Evolutionary conservation across 2,888 invertebrate species (phyloP).

Genomic region (Pherbina coryleti): DNA sequence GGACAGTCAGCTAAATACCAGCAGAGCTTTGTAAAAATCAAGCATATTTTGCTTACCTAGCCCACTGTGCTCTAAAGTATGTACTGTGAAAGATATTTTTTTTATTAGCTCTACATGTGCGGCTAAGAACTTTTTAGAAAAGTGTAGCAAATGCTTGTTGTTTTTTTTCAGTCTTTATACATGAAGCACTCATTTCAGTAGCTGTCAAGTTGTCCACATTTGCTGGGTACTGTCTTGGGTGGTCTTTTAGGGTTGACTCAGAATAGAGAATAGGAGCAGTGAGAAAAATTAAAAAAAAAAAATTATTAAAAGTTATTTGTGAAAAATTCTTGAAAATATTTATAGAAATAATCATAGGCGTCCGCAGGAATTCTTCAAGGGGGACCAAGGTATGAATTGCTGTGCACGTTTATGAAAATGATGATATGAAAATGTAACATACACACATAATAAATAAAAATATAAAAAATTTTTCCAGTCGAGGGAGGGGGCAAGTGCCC

Average conservation of each 20-base stretch:
- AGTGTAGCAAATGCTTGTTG: constrained; percentile 7
- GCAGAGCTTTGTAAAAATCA: background rate
- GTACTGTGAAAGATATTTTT: background rate
- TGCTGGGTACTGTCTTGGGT: constrained; percentile 29
- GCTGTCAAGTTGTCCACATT: constrained; percentile 9
- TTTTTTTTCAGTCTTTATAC: background rate
- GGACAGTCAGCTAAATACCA: background rate
- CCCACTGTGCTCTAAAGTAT: constrained; percentile 22
- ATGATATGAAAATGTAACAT: too few relatives aligned
- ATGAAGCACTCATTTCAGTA: constrained; percentile 4
- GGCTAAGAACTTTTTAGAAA: background rate
- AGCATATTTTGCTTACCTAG: background rate
- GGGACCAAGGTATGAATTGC: too few relatives aligned
- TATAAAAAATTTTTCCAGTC: too few relatives aligned
- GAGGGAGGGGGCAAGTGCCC: too few relatives aligned
- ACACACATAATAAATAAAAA: too few relatives aligned
- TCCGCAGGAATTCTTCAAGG: too few relatives aligned
- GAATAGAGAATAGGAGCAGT: background rate
- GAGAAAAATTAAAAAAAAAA: background rate
- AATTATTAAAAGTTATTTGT: too few relatives aligned
- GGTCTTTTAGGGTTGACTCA: background rate
- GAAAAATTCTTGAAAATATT: too few relatives aligned
- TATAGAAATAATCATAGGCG: too few relatives aligned
- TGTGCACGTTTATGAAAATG: too few relatives aligned
- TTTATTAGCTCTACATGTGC: constrained; percentile 14